Evolutionary conservation across 2,888 invertebrate species (phyloP).

Genomic region (Calliopum simillimum): DNA sequence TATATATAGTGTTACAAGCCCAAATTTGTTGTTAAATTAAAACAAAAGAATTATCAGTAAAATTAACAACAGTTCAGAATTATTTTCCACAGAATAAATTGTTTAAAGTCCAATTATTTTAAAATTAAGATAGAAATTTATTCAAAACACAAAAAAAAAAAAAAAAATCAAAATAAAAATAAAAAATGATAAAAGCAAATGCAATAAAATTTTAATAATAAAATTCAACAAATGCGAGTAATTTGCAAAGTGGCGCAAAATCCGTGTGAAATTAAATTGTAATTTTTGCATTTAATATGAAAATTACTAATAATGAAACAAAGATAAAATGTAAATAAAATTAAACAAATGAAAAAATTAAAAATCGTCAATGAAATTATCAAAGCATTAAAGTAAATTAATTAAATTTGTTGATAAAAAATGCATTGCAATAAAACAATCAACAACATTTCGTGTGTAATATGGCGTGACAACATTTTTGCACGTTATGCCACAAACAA

Average conservation of each 20-base stretch:
- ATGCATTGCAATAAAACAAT: slow-evolving; percentile 2
- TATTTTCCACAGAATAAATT: slow-evolving; percentile 20
- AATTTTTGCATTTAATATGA: slow-evolving; percentile 14
- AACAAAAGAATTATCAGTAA: too few species aligned
- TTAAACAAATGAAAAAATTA: slow-evolving; percentile 4
- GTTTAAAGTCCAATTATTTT: neutral
- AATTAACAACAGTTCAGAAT: slow-evolving; percentile 4
- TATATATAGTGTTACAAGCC: too few species aligned
- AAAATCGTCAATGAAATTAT: slow-evolving; percentile 14
- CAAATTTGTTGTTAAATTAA: too few species aligned
- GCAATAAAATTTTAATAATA: neutral
- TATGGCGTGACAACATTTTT: slow-evolving; percentile 17
- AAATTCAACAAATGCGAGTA: slow-evolving; percentile 2
- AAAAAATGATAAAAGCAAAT: neutral
- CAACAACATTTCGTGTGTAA: slow-evolving; percentile 6
- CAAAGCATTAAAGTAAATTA: slow-evolving; percentile 20
- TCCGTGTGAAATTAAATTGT: slow-evolving; percentile 17
- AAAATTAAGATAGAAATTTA: neutral
- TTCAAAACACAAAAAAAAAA: neutral
- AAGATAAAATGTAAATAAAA: neutral
- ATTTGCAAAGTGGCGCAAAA: neutral
- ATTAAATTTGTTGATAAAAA: slow-evolving; percentile 2
- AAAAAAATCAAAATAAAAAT: neutral
- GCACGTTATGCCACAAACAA: neutral
- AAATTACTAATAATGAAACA: neutral